Percentiles rank a stretch among this genome's conserved stretches.
These are phyloP conservation scores for Potamarius usumacintae DNA, from an alignment of 2,113 vertebrate genomes.

Conservation along the genomic window DNA sequence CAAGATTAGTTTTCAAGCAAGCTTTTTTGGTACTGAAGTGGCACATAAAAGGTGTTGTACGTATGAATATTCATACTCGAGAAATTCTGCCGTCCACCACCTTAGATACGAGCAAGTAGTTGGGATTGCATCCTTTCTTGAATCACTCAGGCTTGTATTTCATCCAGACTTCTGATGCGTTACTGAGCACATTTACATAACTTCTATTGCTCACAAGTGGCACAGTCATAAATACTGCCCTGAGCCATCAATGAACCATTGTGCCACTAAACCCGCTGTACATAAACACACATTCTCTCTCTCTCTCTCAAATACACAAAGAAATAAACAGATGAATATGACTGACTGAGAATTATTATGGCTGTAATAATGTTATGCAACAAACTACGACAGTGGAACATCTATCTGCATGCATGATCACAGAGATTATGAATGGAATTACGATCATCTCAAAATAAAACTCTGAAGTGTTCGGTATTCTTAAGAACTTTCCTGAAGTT, in stretches of 20 bases:
- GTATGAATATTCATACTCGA: neutral
- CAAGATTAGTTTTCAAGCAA: neutral
- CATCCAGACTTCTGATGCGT: neutral
- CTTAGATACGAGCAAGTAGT: neutral
- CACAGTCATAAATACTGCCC: neutral
- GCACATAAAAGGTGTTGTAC: neutral
- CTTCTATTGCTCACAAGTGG: neutral
- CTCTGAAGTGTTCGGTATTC: neutral
- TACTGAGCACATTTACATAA: conserved; percentile 20
- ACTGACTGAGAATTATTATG: neutral
- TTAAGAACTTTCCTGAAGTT: conserved; percentile 4
- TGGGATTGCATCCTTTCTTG: too few species aligned
- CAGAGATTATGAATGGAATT: neutral
- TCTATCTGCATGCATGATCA: neutral
- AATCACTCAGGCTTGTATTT: neutral
- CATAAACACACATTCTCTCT: neutral
- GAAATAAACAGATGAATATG: neutral
- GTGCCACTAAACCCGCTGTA: neutral
- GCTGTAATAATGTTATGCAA: neutral
- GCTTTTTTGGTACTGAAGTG: neutral
- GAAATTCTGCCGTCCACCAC: too few species aligned
- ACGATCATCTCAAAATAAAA: neutral
- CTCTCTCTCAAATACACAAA: neutral
- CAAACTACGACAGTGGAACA: neutral
- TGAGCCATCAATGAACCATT: conserved; percentile 16